Percentiles rank a stretch among this genome's conserved stretches.
Conservation (phyloP, 2,797 vertebrate genomes). For the Lepidocolaptes lacrymiger region DNA sequence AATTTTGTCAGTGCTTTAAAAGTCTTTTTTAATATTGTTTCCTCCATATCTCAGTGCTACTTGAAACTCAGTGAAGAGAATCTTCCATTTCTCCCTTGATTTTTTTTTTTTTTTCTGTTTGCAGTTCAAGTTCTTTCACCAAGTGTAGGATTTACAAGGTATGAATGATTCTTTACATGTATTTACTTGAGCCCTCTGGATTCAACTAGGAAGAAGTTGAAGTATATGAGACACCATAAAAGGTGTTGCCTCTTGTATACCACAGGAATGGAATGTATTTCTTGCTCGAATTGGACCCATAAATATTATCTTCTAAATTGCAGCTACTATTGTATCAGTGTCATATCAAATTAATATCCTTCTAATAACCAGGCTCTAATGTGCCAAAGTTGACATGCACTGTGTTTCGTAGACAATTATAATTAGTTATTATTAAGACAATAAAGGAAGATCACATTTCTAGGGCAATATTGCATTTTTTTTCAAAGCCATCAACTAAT, state of each 20-base stretch:
- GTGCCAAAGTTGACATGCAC: neutral
- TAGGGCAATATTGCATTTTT: neutral
- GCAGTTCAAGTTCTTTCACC: neutral
- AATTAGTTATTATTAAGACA: slow-evolving; percentile 4
- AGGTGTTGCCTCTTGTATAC: neutral
- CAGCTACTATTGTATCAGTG: neutral
- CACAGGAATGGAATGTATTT: neutral
- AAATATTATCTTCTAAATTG: neutral
- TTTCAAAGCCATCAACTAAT: neutral
- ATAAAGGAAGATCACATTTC: neutral
- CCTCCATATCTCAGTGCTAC: neutral
- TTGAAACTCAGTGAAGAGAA: neutral
- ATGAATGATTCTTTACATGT: neutral
- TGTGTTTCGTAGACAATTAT: neutral
- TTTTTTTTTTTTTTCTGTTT: neutral
- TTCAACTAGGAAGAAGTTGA: neutral
- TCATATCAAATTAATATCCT: neutral
- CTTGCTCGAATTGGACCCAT: neutral
- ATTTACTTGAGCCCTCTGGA: neutral
- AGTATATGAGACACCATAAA: neutral
- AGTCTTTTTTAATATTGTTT: neutral
- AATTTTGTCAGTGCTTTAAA: neutral
- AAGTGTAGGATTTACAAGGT: neutral
- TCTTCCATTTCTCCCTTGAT: neutral
- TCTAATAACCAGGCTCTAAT: neutral